phyloP scores from a whole-genome alignment of 2,113 vertebrate species.

The Rhagologus leucostigma region DNA sequence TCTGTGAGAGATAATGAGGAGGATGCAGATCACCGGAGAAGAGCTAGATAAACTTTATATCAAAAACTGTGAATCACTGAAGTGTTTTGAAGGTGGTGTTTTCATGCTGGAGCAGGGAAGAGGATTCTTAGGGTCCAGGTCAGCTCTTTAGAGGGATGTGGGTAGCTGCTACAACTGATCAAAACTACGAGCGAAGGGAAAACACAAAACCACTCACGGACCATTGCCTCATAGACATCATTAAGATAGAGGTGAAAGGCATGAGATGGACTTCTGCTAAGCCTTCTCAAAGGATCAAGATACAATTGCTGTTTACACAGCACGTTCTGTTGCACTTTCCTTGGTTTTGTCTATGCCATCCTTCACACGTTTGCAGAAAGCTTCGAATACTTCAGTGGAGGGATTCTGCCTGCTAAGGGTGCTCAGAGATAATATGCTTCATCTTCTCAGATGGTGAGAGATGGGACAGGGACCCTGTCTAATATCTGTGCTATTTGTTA shows the following conservation, averaged over 20 bases:
- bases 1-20: background rate
- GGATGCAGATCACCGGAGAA: background rate
- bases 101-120: background rate
- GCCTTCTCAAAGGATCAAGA: background rate
- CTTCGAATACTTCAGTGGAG: background rate
- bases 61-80: background rate
- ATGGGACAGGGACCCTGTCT: background rate
- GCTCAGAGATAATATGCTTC: background rate
- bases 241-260: background rate
- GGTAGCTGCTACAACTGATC: background rate
- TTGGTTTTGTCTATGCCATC: background rate
- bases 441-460: background rate
- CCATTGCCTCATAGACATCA: background rate
- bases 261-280: background rate
- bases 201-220: background rate
- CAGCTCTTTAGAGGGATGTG: background rate
- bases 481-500: background rate
- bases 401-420: background rate
- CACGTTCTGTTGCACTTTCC: background rate
- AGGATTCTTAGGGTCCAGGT: background rate
- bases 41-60: background rate
- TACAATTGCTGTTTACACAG: background rate
- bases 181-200: background rate
- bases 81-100: background rate
- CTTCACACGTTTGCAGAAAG: background rate